Evolutionary conservation across 2,888 invertebrate species (phyloP).

Genomic region (Polymixis lichenea): DNA sequence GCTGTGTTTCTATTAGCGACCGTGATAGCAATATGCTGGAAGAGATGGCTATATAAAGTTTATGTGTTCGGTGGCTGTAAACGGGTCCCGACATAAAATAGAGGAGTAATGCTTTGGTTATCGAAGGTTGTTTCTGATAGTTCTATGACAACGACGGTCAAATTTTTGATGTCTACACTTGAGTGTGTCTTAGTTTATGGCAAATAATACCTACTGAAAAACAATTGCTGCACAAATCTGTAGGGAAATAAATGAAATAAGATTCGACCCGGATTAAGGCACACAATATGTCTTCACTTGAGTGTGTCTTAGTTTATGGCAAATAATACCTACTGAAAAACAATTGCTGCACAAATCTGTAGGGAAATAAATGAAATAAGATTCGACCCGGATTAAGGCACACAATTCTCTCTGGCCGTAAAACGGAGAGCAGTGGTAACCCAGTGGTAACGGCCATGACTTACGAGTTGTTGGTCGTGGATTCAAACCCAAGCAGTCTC

Average conservation of each 20-base stretch:
- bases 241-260: too few species aligned
- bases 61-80: constrained; percentile 34
- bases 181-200: constrained; percentile 12
- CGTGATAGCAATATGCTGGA: constrained; percentile 62
- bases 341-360: not conserved
- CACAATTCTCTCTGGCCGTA: too few species aligned
- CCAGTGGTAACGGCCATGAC: too few species aligned
- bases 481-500: too few species aligned
- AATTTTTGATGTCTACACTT: constrained; percentile 30
- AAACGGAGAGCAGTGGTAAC: too few species aligned
- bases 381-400: too few species aligned
- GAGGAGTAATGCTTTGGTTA: constrained; percentile 21
- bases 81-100: constrained; percentile 32
- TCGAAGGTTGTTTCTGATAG: constrained; percentile 21
- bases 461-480: too few species aligned
- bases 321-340: not conserved
- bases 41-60: constrained; percentile 48
- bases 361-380: too few species aligned
- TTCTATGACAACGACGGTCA: not conserved
- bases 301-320: constrained; percentile 10
- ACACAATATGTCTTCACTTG: constrained; percentile 33
- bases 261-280: too few species aligned
- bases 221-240: not conserved
- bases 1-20: constrained; percentile 69
- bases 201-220: not conserved